Evolutionary conservation across 2,113 vertebrate species (phyloP), one percentile per base, ranked within the genome.

Genomic region (Mastomys coucha): DNA sequence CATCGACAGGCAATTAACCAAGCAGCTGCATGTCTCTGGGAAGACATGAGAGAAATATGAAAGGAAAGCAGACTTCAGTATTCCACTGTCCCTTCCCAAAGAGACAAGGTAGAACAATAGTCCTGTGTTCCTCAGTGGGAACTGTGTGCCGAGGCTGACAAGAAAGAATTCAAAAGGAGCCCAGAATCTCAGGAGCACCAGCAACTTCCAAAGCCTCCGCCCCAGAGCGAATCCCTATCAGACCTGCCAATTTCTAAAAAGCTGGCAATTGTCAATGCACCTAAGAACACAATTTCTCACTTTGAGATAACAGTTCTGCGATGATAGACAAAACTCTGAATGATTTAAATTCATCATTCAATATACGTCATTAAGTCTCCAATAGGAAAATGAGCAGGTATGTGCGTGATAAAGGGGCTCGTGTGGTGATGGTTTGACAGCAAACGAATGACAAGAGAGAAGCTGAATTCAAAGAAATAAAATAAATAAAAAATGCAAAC

Each of bases 1-100:
- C 94, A 94, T 95, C 93, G 95, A 97, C 94, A 97, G 93, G 96
- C 97, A 98, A 97, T 98, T 97, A 97, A 96, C 95, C 95, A 92
- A 96, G 93, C 45, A 98, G 97, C 96, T 97, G 95, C 88, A 94
- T 53, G 95, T 94, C 94, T 96, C 92, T 39, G 63, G 92, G 93
- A 98, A 92, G 93, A 95, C 20, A 53, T 76, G 95, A 97, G 78
- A 87, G 85, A 95, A 95, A 93, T 94, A 78, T 73, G 95, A 96
- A 11, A 0, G 92, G 72, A 76, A 36, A 94, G 96, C 85, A 88
- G 86, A 87, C 91, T 95, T 95, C 86, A 89, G 89, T 96, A 87
- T 96, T 65, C 56, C 77, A 56, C 69, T 87, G 28, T 93, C 91
- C 53, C 91, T 92, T 93, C 91, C 89, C 82, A 89, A 24, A 80